A percentile compares a stretch with the other conserved stretches of the same genome.
Conservation (phyloP, 2,888 invertebrate species). For the Osmoderma eremita region DNA sequence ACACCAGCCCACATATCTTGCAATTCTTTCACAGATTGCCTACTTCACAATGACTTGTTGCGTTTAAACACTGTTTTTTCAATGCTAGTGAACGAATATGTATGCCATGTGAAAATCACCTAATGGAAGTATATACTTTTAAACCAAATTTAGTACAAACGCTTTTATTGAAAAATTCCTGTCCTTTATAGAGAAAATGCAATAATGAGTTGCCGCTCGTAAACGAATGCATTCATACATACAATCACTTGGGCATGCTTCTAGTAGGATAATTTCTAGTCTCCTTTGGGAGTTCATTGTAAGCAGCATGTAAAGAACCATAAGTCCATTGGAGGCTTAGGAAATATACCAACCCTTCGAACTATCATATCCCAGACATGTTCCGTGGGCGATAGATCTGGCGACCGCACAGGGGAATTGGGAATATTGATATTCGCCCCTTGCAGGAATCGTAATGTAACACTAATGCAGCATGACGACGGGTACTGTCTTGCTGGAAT, state of each 20-base stretch:
- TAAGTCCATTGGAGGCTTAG: neutral
- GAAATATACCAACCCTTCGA: neutral
- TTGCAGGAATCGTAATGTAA: neutral
- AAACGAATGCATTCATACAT: neutral
- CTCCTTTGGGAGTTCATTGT: neutral
- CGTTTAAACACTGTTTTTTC: no score
- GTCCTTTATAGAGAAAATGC: no score
- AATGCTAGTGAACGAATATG: no score
- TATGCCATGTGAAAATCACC: no score
- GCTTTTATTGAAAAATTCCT: neutral
- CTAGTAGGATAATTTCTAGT: neutral
- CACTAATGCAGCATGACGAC: neutral
- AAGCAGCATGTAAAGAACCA: neutral
- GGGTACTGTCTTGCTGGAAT: neutral
- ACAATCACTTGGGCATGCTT: neutral
- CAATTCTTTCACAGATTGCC: no score
- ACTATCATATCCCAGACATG: slow-evolving; percentile 2
- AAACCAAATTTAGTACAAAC: neutral
- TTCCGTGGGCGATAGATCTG: neutral
- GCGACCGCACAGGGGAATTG: neutral
- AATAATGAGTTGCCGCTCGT: no score
- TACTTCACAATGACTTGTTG: no score
- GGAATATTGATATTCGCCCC: neutral
- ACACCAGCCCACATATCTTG: no score
- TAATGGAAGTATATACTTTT: neutral